Evolutionary conservation across 2,797 vertebrate genomes (phyloP).

Genomic region (Darevskia nairensis): DNA sequence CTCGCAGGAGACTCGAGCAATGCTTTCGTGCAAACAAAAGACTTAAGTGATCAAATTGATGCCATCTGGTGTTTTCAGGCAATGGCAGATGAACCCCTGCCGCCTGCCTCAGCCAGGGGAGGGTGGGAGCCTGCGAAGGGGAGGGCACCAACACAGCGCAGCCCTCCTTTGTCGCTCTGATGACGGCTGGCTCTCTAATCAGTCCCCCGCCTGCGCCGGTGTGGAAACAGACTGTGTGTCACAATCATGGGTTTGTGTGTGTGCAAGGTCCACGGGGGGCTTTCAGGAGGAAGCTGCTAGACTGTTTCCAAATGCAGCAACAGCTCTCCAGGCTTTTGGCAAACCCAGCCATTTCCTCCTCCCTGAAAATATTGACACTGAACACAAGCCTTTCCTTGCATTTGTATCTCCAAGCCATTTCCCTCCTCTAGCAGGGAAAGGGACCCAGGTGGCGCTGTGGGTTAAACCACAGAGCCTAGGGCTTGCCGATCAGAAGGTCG

Average conservation of each 20-base stretch:
- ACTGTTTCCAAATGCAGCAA: too few relatives aligned
- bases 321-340: not conserved
- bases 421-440: not conserved
- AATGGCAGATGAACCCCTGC: not conserved
- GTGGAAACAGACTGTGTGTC: not conserved
- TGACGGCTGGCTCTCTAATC: accelerated
- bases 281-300: not conserved
- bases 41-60: not conserved
- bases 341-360: not conserved
- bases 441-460: too few relatives aligned
- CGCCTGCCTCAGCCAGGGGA: slow-evolving; percentile 14
- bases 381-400: too few relatives aligned
- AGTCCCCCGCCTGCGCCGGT: not conserved
- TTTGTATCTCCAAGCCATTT: not conserved
- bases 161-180: not conserved
- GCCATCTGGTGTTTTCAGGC: slow-evolving; percentile 37
- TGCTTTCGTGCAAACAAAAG: slow-evolving; percentile 11
- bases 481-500: too few relatives aligned
- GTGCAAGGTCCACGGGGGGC: not conserved
- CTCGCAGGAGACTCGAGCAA: slow-evolving; percentile 19
- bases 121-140: slow-evolving; percentile 4
- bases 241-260: not conserved
- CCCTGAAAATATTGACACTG: not conserved
- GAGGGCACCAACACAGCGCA: not conserved
- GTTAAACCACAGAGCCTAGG: too few relatives aligned